Base-by-base conservation (phyloP, 2,113 vertebrate genomes). In the Crotalus helleri region DNA sequence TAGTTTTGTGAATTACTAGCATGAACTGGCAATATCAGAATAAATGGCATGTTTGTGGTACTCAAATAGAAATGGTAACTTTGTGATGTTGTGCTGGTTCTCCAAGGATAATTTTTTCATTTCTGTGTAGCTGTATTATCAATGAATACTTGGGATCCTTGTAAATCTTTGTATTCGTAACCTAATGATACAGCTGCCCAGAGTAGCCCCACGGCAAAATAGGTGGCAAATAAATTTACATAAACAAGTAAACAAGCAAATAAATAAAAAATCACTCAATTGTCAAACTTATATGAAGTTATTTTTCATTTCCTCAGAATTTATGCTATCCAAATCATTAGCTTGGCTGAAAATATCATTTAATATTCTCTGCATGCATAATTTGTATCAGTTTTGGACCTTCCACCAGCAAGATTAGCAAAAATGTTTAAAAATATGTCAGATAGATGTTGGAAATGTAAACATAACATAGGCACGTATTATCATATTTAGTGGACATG, bases 251-350 rank as follows among this genome's bases (percentile, higher is more conserved):
- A 3, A 58, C 1, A 58, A 19, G 21, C 5, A 58, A 19, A 64
- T 29, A 64, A n/a, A 69, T 12, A 69, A 15, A 69, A 0, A 88
- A 57, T 0, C 0, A 59, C 0, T 39, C 89, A 93, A 8, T 46
- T 93, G 94, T 59, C 89, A 93, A 89, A 0, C 5, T 10, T 81
- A 0, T 44, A 89, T 57, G 1, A 10, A 85, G 91, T 93, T 49
- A 46, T 55, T 6, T 90, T 91, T 95, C 33, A 93, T 21, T 91
- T 39, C 12, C 11, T 91, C 90, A 91, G 59, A 2, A 44, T 49
- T 44, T 87, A 57, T 89, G 23, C 9, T 58, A 57, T 53, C 88
- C 94, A 89, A 49, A 59, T 88, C 90, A 39, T 21, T 10, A 0
- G 49, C 54, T 91, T 91, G 74, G 58, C 23, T 29, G 74, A 69